Base-by-base conservation (phyloP, 2,888 invertebrate genomes). In the Dexiosoma caninum region DNA sequence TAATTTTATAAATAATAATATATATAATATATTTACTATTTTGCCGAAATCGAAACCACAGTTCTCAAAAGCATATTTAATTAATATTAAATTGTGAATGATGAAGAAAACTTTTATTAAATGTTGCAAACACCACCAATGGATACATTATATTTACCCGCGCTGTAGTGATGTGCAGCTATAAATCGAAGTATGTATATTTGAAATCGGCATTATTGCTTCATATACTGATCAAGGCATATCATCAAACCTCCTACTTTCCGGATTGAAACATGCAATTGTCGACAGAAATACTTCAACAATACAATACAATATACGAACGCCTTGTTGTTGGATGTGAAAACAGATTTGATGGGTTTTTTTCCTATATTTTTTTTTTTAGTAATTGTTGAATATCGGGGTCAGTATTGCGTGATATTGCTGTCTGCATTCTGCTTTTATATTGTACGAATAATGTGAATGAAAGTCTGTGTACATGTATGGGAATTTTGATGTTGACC, bases 241-340 rank as follows among this genome's bases (percentile, higher is more conserved):
- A 88, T 87, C 87, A 87, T 88, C 88, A 88, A 87, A 85, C 87
- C 87, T 86, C 88, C 88, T 87, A 85, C 88, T 87, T 86, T 85
- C 85, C 82, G 84, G 82, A 66, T 53, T 80, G 72, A 76, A 72
- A 66, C 79, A 27, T 72, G 70, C 78, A 82, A 78, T 78, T 81
- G 75, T 64, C 64, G 71, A 57, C 51, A 51, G 72, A 40, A 49
- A 70, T 46, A 21, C 53, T 49, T 30, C 53, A 53, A 44, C 12
- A 74, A 7, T 21, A 64, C 19, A 64, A 9, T 27, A 66, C 62
- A 67, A 72, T 69, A 49, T 77, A 64, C 51, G 64, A 81, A 81
- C 81, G 81, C 81, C 81, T 72, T 81, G 67, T 55, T 30, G 35
- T 62, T 57, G 35, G 19, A 51, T 57, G 62, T 62, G 72, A 69